Base-by-base conservation (phyloP, 2,113 vertebrate genomes). In the Bucco capensis region DNA sequence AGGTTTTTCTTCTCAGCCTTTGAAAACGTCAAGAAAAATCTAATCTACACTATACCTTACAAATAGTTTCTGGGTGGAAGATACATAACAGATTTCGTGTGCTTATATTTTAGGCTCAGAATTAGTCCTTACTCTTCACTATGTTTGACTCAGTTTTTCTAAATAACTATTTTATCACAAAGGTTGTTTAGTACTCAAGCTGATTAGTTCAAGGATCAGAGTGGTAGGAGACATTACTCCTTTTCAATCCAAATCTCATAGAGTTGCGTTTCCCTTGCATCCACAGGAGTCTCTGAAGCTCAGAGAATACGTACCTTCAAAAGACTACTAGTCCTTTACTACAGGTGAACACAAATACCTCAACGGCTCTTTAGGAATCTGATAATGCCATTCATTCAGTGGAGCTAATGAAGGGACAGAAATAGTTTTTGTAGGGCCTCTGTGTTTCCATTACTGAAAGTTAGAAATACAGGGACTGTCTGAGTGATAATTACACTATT, bases 261-360 rank as follows among this genome's bases (percentile, higher is more conserved):
- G 5, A 2, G 0, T 19, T n/a, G 1, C 23, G 3, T 42, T 73
- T 69, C 9, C 28, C 70, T 66, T 75, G 21, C 5, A 5, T 38
- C 23, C 24, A 40, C 3, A 38, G 30, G 9, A 27, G 6, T 33
- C 14, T 56, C 7, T 24, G 46, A 74, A 64, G 30, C 14, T 5
- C 44, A 54, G 27, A 57, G 56, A 77, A 58, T 13, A 60, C 4
- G 14, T 88, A 83, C 6, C 19, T 40, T 58, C 30, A 40, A 27
- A 51, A 77, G 80, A 61, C 7, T 1, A 0, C 5, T 62, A 21
- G 12, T 40, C 9, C 44, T 30, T 57, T 37, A 27, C 5, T 44
- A 31, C 22, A 57, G 3, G 14, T 64, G 31, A 62, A 58, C 19
- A 54, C 11, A 64, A 74, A 14, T 46, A 67, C 19, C 4, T 60